Conservation (phyloP, 2,797 vertebrate genomes). For the Myripristis murdjan region DNA sequence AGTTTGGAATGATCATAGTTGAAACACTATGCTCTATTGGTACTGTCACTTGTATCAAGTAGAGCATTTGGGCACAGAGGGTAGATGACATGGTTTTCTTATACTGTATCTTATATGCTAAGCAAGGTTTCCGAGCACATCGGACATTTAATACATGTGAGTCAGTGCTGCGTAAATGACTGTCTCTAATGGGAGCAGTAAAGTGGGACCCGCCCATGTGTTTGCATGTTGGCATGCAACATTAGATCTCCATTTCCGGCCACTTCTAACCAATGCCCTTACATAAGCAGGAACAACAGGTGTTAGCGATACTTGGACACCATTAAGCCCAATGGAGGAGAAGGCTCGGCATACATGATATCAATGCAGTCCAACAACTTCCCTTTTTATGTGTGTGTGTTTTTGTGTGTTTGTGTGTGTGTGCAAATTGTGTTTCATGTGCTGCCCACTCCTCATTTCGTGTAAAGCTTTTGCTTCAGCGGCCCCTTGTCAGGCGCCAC, state of each 20-base stretch:
- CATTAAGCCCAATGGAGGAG: slow-evolving; percentile 51
- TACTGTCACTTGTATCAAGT: neutral
- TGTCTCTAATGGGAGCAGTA: slow-evolving; percentile 11
- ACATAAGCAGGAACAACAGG: slow-evolving; percentile 77
- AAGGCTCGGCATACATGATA: slow-evolving; percentile 52
- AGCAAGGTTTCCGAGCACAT: neutral
- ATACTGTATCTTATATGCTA: neutral
- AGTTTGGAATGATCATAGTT: neutral
- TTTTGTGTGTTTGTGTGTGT: slow-evolving; percentile 55
- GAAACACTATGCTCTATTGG: neutral
- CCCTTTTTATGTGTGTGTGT: slow-evolving; percentile 39
- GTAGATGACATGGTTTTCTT: neutral
- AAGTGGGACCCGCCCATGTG: slow-evolving; percentile 29
- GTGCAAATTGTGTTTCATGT: slow-evolving; percentile 61
- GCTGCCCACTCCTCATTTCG: slow-evolving; percentile 54
- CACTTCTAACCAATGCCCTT: slow-evolving; percentile 52
- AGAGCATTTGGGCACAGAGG: neutral
- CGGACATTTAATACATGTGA: neutral
- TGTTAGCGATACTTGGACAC: slow-evolving; percentile 66
- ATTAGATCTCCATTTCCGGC: slow-evolving; percentile 68
- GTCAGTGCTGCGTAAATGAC: slow-evolving; percentile 2
- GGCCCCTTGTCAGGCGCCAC: slow-evolving; percentile 60
- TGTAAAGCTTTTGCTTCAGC: slow-evolving; percentile 51
- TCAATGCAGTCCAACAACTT: slow-evolving; percentile 61
- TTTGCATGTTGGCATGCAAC: slow-evolving; percentile 54